phyloP scores from a whole-genome alignment of 2,797 vertebrate genomes.

The Melanogrammus aeglefinus region DNA sequence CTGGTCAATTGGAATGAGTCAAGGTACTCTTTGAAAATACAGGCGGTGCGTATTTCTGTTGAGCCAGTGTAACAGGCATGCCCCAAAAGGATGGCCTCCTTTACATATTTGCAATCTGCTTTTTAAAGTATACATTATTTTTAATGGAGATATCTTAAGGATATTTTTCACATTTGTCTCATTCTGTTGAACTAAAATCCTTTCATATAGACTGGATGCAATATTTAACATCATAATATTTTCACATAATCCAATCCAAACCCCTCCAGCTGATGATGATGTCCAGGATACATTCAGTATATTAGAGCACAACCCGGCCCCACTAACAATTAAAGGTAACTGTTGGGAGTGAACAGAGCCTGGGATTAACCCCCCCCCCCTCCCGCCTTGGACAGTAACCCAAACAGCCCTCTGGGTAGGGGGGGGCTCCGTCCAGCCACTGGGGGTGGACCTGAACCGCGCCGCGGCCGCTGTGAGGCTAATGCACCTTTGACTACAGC shows the following conservation, averaged over 20 bases:
- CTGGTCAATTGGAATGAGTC: not conserved
- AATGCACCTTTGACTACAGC: constrained; percentile 52
- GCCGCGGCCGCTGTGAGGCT: constrained; percentile 27
- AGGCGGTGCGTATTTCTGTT: too few species aligned
- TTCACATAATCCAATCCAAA: not conserved
- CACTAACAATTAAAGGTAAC: not conserved
- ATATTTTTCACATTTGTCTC: not conserved
- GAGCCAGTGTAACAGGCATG: not conserved
- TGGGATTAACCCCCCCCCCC: too few species aligned
- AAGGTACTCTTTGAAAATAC: not conserved
- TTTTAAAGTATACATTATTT: not conserved
- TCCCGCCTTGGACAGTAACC: not conserved
- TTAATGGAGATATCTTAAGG: not conserved
- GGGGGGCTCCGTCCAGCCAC: constrained; percentile 25
- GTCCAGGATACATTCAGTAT: not conserved
- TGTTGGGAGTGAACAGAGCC: not conserved
- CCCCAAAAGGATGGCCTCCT: not conserved
- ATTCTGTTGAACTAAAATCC: not conserved
- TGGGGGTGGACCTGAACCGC: constrained; percentile 6
- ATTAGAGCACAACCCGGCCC: not conserved
- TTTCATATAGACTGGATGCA: not conserved
- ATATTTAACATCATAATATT: not conserved
- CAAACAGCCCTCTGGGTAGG: constrained; percentile 21
- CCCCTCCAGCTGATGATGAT: not conserved
- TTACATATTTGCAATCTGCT: not conserved